Conservation (phyloP, 1,140 invertebrate genomes). For the Tetramorium alpestre region DNA sequence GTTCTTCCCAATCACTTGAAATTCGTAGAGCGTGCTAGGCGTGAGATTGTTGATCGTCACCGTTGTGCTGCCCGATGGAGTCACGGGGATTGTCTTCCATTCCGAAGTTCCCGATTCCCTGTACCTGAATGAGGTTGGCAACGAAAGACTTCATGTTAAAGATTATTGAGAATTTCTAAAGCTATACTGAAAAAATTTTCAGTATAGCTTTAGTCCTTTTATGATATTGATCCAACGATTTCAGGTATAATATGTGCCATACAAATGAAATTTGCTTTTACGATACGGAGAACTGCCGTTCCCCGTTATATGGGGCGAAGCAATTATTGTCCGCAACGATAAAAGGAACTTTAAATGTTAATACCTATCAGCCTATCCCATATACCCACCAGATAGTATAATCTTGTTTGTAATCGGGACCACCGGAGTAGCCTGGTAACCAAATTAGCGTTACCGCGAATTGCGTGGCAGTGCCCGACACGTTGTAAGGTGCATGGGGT, state of each 20-base stretch:
- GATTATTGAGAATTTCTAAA: neutral
- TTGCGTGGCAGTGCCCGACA: conserved; percentile 94
- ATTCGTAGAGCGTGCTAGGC: conserved; percentile 97
- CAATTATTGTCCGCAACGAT: conserved; percentile 1
- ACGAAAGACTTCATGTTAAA: neutral
- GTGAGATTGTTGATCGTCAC: conserved; percentile 96
- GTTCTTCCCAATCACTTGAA: conserved; percentile 98
- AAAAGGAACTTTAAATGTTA: neutral
- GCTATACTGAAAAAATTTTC: neutral
- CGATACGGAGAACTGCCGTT: neutral
- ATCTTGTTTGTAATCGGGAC: conserved; percentile 96
- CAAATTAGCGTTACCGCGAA: conserved; percentile 96
- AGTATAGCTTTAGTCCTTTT: neutral
- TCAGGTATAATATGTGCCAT: neutral
- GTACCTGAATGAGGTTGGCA: conserved; percentile 87
- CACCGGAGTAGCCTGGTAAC: conserved; percentile 97
- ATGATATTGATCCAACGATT: neutral
- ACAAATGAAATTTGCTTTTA: neutral
- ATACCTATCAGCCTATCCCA: conserved; percentile 13
- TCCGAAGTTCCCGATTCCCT: conserved; percentile 92
- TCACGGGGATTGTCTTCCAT: conserved; percentile 97
- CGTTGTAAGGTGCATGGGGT: conserved; percentile 98
- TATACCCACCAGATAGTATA: conserved; percentile 94
- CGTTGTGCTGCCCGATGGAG: conserved; percentile 94
- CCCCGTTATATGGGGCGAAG: neutral